Evolutionary conservation across 2,113 vertebrate genomes (phyloP), one percentile per base, ranked within the genome.

Genomic region (Turnix velox): DNA sequence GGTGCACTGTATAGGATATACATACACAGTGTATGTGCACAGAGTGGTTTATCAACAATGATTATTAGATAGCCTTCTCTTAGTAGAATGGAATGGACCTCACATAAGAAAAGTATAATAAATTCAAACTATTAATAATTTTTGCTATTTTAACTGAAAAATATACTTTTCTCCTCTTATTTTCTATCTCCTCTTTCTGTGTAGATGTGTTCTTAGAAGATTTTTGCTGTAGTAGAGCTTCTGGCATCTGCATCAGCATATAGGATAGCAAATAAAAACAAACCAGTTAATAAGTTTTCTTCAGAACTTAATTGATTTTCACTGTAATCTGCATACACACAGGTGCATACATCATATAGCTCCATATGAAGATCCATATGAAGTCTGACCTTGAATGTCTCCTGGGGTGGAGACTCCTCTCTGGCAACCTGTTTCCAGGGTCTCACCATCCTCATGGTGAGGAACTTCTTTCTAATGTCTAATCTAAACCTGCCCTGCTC

Each of bases 291-390:
- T 40, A 61, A 61, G 46, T 42, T 88, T 85, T 9, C 37, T 73
- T 88, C 42, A 61, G 40, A 80, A 22, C 33, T 79, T 46, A 72
- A 59, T 10, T 63, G n/a, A 48, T 73, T 80, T 76, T 93, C 58
- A 30, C 28, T 57, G 22, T 57, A 90, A 68, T 7, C n/a, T 12
- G 15, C 31, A 35, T 54, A 48, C 13, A 55, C 18, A 71, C 43
- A 65, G 40, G 14, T 63, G 17, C 5, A 11, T 16, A 30, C 35
- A 55, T 17, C 5, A 11, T 16, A 30, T 39, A 55, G 24, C 45
- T 72, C 17, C 49, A 39, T 11, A 27, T 17, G 35, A 48, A 51
- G 18, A n/a, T 62, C 22, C 10, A 19, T 75, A 79, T 72, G n/a
- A n/a, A n/a, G n/a, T n/a, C n/a, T n/a, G n/a, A n/a, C n/a, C n/a